Base-by-base conservation (phyloP, 1,140 invertebrate genomes). In the Carposina sasakii region DNA sequence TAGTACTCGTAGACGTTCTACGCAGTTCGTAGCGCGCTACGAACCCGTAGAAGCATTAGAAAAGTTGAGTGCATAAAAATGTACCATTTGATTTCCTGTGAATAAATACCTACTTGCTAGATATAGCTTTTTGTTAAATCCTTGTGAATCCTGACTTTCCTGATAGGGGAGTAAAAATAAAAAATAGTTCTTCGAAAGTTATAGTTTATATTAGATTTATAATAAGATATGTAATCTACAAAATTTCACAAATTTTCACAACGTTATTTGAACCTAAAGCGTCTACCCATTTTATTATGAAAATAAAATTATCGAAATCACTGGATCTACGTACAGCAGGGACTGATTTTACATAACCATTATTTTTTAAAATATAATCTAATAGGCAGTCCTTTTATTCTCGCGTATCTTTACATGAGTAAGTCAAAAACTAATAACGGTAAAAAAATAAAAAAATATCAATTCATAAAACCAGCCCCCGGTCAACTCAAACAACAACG, bases 141-240 rank as follows among this genome's bases (percentile, higher is more conserved):
- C n/a, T n/a, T n/a, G n/a, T n/a, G n/a, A n/a, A n/a, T n/a, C n/a
- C n/a, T n/a, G n/a, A n/a, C n/a, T n/a, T n/a, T n/a, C n/a, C n/a
- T 22, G n/a, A 33, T 34, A 33, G 26, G 15, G 22, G 17, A 44
- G 17, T 17, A 23, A 21, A 70, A 82, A 81, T 77, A 63, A 82
- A 81, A 81, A 64, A 76, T 56, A 42, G 50, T 23, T 45, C 46
- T 31, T 83, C 77, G 70, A 83, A 83, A 83, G 77, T 84, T 81
- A 84, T 84, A 84, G 79, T 84, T 84, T 84, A 84, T 84, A 84
- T 84, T 81, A 84, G 76, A 81, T 84, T 84, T 84, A 84, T 81
- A 84, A 84, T 84, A 83, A 81, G 79, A 83, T 83, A 83, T 83
- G 79, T 83, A 81, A 77, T 83, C 79, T 83, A 83, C 79, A 83